These are phyloP conservation scores for Eurois occulta DNA, from an alignment of 2,888 invertebrate genomes.

Conservation along the genomic window DNA sequence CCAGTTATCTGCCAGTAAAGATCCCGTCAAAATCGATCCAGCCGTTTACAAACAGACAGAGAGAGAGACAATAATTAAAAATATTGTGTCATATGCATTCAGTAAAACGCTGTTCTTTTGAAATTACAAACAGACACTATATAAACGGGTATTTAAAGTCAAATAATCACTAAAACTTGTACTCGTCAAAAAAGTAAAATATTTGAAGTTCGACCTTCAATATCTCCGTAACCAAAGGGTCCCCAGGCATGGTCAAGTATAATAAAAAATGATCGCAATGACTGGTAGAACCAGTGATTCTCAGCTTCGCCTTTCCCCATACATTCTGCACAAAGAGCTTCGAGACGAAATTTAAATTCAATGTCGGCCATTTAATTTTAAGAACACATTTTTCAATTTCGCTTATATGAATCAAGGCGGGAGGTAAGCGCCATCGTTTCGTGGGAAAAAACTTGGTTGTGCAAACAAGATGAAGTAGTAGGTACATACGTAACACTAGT, in stretches of 20 bases:
- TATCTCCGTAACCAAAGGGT: background rate
- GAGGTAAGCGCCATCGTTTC: slow-evolving; percentile 18
- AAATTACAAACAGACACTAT: no score
- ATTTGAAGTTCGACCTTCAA: no score
- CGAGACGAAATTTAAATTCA: background rate
- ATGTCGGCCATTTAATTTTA: background rate
- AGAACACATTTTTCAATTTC: slow-evolving; percentile 30
- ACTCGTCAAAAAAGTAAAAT: no score
- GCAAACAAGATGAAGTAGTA: slow-evolving; percentile 34
- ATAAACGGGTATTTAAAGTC: no score
- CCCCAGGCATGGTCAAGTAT: background rate
- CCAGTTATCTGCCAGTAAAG: no score
- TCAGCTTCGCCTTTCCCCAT: background rate
- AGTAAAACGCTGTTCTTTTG: no score
- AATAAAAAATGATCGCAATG: background rate
- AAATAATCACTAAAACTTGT: no score
- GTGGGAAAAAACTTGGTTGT: slow-evolving; percentile 46
- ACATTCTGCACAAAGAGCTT: background rate
- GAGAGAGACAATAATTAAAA: no score
- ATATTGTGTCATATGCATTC: no score
- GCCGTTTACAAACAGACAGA: no score
- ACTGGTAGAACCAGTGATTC: background rate
- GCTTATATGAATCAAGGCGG: slow-evolving; percentile 22
- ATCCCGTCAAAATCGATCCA: no score
- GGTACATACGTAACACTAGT: slow-evolving; percentile 9